Base-by-base conservation (phyloP, 2,888 invertebrate genomes). In the Eretmocerus hayati region DNA sequence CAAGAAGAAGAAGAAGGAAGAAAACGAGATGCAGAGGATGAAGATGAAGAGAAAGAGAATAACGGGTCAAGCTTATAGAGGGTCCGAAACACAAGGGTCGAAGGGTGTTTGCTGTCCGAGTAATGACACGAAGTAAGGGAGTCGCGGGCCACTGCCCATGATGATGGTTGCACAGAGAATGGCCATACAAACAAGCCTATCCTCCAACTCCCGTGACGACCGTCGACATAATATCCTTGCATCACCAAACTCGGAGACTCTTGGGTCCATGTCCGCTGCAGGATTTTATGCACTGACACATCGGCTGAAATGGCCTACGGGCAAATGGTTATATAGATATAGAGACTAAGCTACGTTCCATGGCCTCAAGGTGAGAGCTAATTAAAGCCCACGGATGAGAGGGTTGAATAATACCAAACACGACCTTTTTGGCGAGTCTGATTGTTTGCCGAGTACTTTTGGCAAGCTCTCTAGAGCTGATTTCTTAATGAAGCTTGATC, bases 41-140 rank as follows among this genome's bases (percentile, higher is more conserved):
- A 41, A 54, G 48, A 39, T 42, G 42, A 35, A 44, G 50, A 42
- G 32, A 31, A 32, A 39, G 40, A 48, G 41, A 32, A 32, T 20
- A 15, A 19, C n/a, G n/a, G n/a, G 21, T 43, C 26, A 42, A 19
- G 21, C 18, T 5, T 35, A 35, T 52, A 56, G 62, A 63, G 65
- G 63, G 65, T 62, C 61, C 60, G 64, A 59, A n/a, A n/a, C n/a
- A 63, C 64, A 62, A 63, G 65, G 65, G 64, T 63, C 67, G 62
- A 67, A 69, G 70, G 67, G 65, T 71, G 69, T 70, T 71, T 71
- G 71, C 70, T 59, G 62, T 69, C 65, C 67, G 59, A 71, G 71
- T 69, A 70, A 71, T 70, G 71, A 68, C 66, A 63, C 65, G 59
- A 62, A 57, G n/a, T n/a, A n/a, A 62, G 63, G 61, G 65, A 62